Base-by-base conservation (phyloP, 2,888 invertebrate species). In the Hoplodrina ambigua region DNA sequence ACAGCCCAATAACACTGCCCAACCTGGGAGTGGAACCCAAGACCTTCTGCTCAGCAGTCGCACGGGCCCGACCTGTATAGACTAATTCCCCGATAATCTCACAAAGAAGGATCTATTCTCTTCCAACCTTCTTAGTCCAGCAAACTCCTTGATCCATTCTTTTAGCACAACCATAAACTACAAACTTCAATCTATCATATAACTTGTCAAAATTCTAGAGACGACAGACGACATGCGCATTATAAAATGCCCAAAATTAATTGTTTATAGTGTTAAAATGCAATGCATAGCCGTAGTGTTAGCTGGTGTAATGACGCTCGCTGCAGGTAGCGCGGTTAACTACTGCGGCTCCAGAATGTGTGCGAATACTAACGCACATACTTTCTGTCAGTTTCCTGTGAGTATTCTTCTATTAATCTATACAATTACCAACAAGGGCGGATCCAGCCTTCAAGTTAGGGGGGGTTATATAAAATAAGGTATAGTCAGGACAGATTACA, bases 311-410 rank as follows among this genome's bases (percentile, higher is more conserved):
- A 60, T 84, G 1, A 68, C 71, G 2, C 19, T 69, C 10, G 75
- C 65, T 0, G 41, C 61, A 1, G 55, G 70, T 6, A 70, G 75
- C 7, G 67, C 86, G 0, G 86, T 93, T 63, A 92, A 91, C 80
- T 95, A 95, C 64, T 95, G 95, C 71, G 92, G 93, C 0, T 85
- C 93, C 0, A 91, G 86, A 69, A 92, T 95, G 93, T 95, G 95
- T 72, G 91, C 82, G 0, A 86, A 89, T 61, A 88, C 90, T 1
- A 84, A 94, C 53, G 75, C 84, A 0, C 95, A 95, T 71, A 95
- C 94, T 0, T 91, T 94, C 74, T 95, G 95, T 73, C 89, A 89
- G 80, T 95, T 86, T 76, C 78, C 87, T 60, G 95, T 94, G 71
- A 90, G 94, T 91, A 66, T 15, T 20, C 33, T 20, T 49, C 2